Evolutionary conservation across 1,140 invertebrate species (phyloP), one percentile per base, ranked within the genome.

Genomic region (Aphis gossypii): DNA sequence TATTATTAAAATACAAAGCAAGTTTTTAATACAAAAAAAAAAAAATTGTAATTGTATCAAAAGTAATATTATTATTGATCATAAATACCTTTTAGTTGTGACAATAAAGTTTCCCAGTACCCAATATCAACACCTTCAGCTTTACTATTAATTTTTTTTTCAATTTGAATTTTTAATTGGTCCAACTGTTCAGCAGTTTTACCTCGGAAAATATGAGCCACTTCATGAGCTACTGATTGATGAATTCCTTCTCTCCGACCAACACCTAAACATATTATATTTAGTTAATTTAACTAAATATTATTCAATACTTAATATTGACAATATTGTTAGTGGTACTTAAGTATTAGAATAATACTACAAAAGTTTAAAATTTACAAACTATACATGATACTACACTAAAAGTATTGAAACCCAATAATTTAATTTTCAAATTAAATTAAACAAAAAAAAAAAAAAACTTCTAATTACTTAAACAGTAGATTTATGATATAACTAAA

Each of bases 31-130:
- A 46, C 25, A 86, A 30, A 46, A 2, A 46, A 25, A 44, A n/a
- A 25, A n/a, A 87, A 48, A 46, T 18, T 30, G 11, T 46, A 20
- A 87, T 87, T 48, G 2, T 48, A n/a, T 48, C 7, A 51, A 8
- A 35, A 35, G 46, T 88, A 46, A 48, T 46, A 46, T n/a, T 18
- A 86, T 68, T 83, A 46, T 44, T 25, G 46, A 46, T 88, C 46
- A 56, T 89, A 21, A n/a, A 89, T 95, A 97, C 97, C 97, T 96
- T 98, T 99, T 7, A 99, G 96, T 95, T 99, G 97, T 76, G 98
- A 98, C 20, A 99, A 96, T 86, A 99, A 95, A 87, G 98, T 98
- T 96, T 99, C 99, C 99, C 99, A 99, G 95, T 99, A 99, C 89
- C 98, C 98, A 94, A 99, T 97, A 96, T 99, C 99, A 83, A 99